Evolutionary conservation across 1,140 invertebrate species (phyloP), one percentile per base, ranked within the genome.

Genomic region (Achroia grisella): DNA sequence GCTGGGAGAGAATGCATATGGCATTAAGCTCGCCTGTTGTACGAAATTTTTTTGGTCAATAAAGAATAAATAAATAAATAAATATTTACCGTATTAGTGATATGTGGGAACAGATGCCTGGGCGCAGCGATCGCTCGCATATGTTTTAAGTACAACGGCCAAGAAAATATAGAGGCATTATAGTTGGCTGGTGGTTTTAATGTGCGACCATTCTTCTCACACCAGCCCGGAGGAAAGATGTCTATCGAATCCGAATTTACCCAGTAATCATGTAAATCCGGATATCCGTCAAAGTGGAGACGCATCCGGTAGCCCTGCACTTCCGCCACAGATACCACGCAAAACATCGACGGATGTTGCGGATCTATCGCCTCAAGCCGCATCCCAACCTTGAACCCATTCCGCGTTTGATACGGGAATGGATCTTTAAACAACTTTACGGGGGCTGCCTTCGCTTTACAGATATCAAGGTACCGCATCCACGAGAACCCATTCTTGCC

Each of bases 311-410:
- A 94, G 13, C 94, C 94, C 56, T 91, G 89, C 35, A 95, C 90
- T 82, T 98, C 95, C 0, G 91, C 91, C 10, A 98, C 92, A 10
- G 92, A 93, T 14, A 97, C 88, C 14, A 97, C 95, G 80, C 96
- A 97, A 71, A 96, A 97, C 36, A 94, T 81, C 0, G 93, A 93
- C 41, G 95, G 96, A 81, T 97, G 94, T 59, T 93, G 91, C 0
- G 96, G 96, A 87, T 99, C 97, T 48, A 98, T 95, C 0, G 95
- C 96, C 87, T 98, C 97, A 39, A 98, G 67, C 69, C 96, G 95
- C 95, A 97, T 97, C 8, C 95, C 95, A 41, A 93, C 88, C 81
- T 90, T 89, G 56, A 95, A 95, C 11, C 88, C 87, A 79, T 95
- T 95, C 58, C 92, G 34, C 58, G 81, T 67, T 14, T 13, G 35